A percentile compares a stretch with the other conserved stretches of the same genome.
Conservation (phyloP, 2,113 vertebrate species). For the Hyla sarda region DNA sequence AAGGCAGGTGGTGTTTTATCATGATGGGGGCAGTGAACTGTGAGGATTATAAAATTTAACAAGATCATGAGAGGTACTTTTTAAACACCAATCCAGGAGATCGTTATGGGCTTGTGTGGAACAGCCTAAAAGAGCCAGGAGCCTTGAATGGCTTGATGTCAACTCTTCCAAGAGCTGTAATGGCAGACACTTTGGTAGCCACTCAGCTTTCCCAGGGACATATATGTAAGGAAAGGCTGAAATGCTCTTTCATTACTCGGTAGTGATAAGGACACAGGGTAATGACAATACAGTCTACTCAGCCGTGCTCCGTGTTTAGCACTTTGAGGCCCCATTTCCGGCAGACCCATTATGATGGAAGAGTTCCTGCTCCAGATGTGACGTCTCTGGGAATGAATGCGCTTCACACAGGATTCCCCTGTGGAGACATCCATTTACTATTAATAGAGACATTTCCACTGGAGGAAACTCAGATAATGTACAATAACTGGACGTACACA, state of each 20-base stretch:
- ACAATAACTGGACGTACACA: too few species aligned
- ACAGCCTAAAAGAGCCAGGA: too few species aligned
- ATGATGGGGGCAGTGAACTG: too few species aligned
- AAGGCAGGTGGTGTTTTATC: too few species aligned
- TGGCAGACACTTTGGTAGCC: background rate
- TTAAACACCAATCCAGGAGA: too few species aligned
- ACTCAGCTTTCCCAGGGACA: background rate
- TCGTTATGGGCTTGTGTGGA: too few species aligned
- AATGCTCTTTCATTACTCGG: background rate
- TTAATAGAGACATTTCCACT: slow-evolving; percentile 13
- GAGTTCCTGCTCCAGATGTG: background rate
- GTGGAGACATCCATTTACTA: background rate
- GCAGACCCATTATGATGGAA: background rate
- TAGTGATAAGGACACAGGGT: background rate
- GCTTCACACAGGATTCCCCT: background rate
- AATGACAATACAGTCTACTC: background rate
- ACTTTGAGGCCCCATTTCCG: background rate
- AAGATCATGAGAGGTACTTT: too few species aligned
- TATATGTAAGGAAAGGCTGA: too few species aligned
- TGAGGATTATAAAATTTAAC: too few species aligned
- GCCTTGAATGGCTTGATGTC: too few species aligned
- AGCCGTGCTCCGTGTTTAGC: background rate
- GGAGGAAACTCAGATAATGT: background rate
- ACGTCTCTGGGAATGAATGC: background rate
- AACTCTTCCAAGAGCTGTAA: too few species aligned